Percentiles rank a stretch among this genome's conserved stretches.
Conservation (phyloP, 2,888 invertebrate genomes). For the Drosophila meridionalis region DNA sequence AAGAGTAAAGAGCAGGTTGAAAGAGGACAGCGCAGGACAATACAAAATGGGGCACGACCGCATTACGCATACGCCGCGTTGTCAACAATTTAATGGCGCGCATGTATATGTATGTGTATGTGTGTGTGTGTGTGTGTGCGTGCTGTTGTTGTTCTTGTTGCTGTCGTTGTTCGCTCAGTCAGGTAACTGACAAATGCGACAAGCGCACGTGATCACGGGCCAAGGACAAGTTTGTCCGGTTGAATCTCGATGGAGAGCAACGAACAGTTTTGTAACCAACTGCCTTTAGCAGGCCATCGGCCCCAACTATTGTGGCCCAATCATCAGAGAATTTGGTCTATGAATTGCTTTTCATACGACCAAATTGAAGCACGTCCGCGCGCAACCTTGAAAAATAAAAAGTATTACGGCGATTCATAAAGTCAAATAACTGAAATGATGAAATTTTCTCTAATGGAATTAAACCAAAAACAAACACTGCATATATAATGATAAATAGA, state of each 20-base stretch:
- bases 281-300: not conserved
- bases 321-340: slow-evolving; percentile 6
- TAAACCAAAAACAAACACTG: not conserved
- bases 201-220: slow-evolving; percentile 48
- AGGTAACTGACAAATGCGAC: slow-evolving; percentile 55
- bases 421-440: slow-evolving; percentile 2
- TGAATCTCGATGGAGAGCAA: slow-evolving; percentile 27
- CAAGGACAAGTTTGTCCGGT: slow-evolving; percentile 38
- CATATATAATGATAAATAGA: too few species aligned
- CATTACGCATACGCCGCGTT: slow-evolving; percentile 68
- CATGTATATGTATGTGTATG: slow-evolving; percentile 6
- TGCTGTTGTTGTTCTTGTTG: not conserved
- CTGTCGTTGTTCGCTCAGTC: slow-evolving; percentile 1
- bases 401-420: slow-evolving; percentile 12
- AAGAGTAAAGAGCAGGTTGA: not conserved
- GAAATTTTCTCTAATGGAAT: slow-evolving; percentile 11
- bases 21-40: slow-evolving; percentile 14
- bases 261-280: slow-evolving; percentile 11
- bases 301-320: slow-evolving; percentile 6
- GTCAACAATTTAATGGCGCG: slow-evolving; percentile 48
- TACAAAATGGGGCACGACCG: slow-evolving; percentile 43
- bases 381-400: slow-evolving; percentile 1
- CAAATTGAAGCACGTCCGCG: slow-evolving; percentile 14
- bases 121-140: slow-evolving; percentile 13
- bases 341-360: not conserved